Base-by-base conservation (phyloP, 1,140 invertebrate genomes). In the Uloborus diversus region DNA sequence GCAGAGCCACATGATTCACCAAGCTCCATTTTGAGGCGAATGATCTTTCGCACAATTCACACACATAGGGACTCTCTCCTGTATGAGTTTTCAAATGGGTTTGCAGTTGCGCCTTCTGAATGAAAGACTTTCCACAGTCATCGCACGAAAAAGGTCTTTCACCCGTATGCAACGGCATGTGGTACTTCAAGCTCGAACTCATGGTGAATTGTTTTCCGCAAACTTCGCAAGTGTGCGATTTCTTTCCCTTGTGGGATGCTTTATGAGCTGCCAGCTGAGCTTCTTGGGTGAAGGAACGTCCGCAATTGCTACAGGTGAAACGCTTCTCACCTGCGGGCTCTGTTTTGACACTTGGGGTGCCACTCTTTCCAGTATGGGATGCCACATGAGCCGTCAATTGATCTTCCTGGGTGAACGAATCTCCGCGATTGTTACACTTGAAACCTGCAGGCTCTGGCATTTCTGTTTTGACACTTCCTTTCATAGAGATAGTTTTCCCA, bases 21-120 rank as follows among this genome's bases (percentile, higher is more conserved):
- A n/a, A n/a, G n/a, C n/a, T n/a, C n/a, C n/a, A n/a, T n/a, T n/a
- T n/a, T n/a, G n/a, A n/a, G n/a, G n/a, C n/a, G n/a, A n/a, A n/a
- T n/a, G n/a, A n/a, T n/a, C n/a, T n/a, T n/a, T n/a, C n/a, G 32
- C 79, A 80, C 17, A 92, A 91, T 71, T 92, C 88, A 84, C 92
- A 92, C 51, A 89, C 88, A 83, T 90, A 91, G 23, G 91, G 91
- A 14, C 90, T 90, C 81, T 93, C 92, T 82, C 94, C 91, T 30
- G 37, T 17, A 42, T 42, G 37, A 42, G 37, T 42, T 42, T 13
- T 42, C 37, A 42, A 42, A 42, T 42, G 37, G 9, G 9, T 42
- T 42, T 42, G 37, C 9, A 42, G 37, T 13, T 42, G 9, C 9
- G 9, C 9, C 9, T 42, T 42, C 17, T 17, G 9, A 42, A 9